A percentile compares a stretch with the other conserved stretches of the same genome.
phyloP scores from a whole-genome alignment of 2,888 invertebrate species.

The Oxytorus armatus region DNA sequence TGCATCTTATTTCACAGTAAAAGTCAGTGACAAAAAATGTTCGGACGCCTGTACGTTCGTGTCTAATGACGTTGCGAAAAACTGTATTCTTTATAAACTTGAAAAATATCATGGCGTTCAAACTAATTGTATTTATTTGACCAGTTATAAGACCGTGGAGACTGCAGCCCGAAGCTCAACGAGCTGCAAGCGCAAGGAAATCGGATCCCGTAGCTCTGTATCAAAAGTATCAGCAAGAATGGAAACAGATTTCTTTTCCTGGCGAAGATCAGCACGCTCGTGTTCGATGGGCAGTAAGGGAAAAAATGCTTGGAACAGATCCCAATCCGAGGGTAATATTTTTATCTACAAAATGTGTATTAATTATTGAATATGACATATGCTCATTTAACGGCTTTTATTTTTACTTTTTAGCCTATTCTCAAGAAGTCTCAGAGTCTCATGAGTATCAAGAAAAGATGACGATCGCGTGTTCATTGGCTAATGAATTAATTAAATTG shows the following conservation, averaged over 20 bases:
- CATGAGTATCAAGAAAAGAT: constrained; percentile 74
- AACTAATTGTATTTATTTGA: constrained; percentile 70
- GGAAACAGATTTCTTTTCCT: constrained; percentile 91
- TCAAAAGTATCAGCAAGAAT: constrained; percentile 90
- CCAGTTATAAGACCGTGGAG: constrained; percentile 88
- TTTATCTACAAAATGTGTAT: constrained; percentile 2
- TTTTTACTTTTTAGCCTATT: constrained; percentile 74
- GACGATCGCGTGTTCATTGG: constrained; percentile 59
- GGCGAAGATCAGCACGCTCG: constrained; percentile 89
- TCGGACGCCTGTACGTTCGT: too few relatives aligned
- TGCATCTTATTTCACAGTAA: neutral
- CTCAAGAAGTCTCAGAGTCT: constrained; percentile 73
- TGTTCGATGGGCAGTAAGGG: constrained; percentile 89
- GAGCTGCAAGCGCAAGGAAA: constrained; percentile 80
- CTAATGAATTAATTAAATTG: constrained; percentile 33
- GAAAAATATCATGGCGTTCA: neutral
- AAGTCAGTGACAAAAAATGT: too few relatives aligned
- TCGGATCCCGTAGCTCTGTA: constrained; percentile 91
- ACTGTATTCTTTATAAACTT: neutral
- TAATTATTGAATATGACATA: neutral
- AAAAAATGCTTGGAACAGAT: constrained; percentile 88
- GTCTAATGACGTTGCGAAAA: too few relatives aligned
- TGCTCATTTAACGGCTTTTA: neutral
- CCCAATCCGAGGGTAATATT: constrained; percentile 79
- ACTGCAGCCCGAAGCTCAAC: constrained; percentile 81